Conservation (phyloP, 2,888 invertebrate species). For the Cryptophagus acutangulus region DNA sequence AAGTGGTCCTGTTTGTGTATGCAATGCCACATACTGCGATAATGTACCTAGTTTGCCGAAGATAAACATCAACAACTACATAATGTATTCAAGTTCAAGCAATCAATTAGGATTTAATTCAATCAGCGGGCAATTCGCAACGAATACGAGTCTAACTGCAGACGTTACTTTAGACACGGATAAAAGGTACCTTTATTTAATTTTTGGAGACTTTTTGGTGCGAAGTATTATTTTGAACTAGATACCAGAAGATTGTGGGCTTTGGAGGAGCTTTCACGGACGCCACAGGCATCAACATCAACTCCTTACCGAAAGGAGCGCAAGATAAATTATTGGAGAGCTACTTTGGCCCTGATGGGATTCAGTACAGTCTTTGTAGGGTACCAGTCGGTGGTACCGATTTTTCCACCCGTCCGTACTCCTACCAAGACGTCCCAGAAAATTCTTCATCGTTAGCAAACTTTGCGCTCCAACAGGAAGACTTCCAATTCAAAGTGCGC, state of each 20-base stretch:
- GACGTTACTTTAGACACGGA: too few relatives aligned
- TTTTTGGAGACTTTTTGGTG: too few relatives aligned
- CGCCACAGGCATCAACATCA: conserved; percentile 61
- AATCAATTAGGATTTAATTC: too few relatives aligned
- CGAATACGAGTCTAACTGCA: too few relatives aligned
- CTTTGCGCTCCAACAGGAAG: conserved; percentile 64
- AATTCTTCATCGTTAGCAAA: conserved; percentile 53
- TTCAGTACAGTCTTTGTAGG: conserved; percentile 72
- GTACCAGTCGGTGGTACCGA: conserved; percentile 82
- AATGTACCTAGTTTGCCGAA: too few relatives aligned
- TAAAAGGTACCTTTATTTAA: too few relatives aligned
- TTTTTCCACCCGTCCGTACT: conserved; percentile 75
- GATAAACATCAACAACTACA: too few relatives aligned
- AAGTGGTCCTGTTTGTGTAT: too few relatives aligned
- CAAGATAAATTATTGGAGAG: conserved; percentile 56
- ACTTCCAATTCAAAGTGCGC: conserved; percentile 61
- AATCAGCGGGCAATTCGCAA: too few relatives aligned
- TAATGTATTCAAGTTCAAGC: too few relatives aligned
- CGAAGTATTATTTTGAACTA: too few relatives aligned
- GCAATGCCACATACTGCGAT: too few relatives aligned
- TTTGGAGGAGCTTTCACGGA: conserved; percentile 82
- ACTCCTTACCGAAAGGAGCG: conserved; percentile 51
- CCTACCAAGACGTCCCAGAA: conserved; percentile 59
- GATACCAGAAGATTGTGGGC: conserved; percentile 72
- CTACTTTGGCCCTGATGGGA: conserved; percentile 61